Evolutionary conservation across 1,140 invertebrate genomes (phyloP).

Genomic region (Dryas iulia): DNA sequence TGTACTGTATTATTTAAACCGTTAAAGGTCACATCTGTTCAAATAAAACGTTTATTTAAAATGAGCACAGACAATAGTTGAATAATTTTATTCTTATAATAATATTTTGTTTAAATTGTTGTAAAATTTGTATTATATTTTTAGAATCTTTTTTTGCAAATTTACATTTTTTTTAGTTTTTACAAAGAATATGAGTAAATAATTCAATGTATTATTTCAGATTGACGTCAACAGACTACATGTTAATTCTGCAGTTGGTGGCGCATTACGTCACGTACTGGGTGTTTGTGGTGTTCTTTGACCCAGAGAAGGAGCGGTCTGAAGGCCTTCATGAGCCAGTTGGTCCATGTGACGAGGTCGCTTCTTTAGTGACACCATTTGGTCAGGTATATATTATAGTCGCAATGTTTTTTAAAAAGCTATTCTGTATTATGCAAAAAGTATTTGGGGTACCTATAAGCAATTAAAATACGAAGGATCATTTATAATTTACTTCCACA

Average conservation of each 20-base stretch:
- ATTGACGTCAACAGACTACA: constrained; percentile 60
- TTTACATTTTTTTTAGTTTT: no score
- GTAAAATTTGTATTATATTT: no score
- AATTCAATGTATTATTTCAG: not conserved
- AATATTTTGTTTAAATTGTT: no score
- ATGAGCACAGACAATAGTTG: not conserved
- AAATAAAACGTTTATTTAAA: not conserved
- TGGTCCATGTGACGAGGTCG: constrained; percentile 85
- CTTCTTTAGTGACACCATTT: constrained; percentile 83
- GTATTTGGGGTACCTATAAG: no score
- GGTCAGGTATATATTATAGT: constrained; percentile 82
- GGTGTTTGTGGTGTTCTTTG: constrained; percentile 81
- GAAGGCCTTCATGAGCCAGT: constrained; percentile 88
- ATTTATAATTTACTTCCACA: no score
- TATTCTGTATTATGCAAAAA: no score
- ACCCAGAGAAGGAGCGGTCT: constrained; percentile 86
- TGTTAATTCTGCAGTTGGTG: constrained; percentile 74
- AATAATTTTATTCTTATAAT: not conserved
- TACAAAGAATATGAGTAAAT: no score
- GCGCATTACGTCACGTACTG: constrained; percentile 79
- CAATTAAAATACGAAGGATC: no score
- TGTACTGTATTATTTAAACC: not conserved
- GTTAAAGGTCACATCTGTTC: not conserved
- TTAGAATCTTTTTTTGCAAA: no score
- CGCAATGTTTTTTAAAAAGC: no score